A percentile compares a stretch with the other conserved stretches of the same genome.
Conservation (phyloP, 2,797 vertebrate species). For the Takifugu rubripes region DNA sequence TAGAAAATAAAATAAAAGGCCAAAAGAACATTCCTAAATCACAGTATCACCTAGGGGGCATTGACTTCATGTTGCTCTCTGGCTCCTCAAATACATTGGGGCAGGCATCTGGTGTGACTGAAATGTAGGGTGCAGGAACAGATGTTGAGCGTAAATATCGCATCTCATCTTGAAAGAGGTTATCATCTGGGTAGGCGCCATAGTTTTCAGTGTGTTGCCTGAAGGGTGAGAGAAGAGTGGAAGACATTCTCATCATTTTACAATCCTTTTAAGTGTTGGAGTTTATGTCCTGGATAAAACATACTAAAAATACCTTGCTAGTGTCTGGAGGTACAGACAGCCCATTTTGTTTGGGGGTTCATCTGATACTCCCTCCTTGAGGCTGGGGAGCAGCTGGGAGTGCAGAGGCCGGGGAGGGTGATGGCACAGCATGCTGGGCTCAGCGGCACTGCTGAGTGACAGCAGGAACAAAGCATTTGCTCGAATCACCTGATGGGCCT, state of each 20-base stretch:
- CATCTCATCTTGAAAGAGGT: constrained; percentile 99
- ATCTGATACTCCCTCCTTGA: constrained; percentile 96
- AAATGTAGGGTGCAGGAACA: constrained; percentile 96
- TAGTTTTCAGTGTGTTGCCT: constrained; percentile 99
- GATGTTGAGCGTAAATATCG: constrained; percentile 96
- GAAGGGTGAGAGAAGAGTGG: constrained; percentile 5
- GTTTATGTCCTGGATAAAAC: not conserved
- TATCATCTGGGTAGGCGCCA: constrained; percentile 93
- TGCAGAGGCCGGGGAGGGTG: constrained; percentile 90
- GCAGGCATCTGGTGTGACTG: constrained; percentile 96
- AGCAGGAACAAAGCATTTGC: constrained; percentile 95
- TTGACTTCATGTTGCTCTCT: constrained; percentile 98
- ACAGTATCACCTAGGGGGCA: constrained; percentile 92
- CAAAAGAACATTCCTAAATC: not conserved
- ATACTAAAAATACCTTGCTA: constrained; percentile 83
- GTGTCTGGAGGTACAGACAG: constrained; percentile 95
- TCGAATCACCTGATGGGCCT: constrained; percentile 98
- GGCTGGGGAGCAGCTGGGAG: constrained; percentile 90
- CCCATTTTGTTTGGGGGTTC: constrained; percentile 95
- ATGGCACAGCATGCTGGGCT: constrained; percentile 93
- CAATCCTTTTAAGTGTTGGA: too few relatives aligned
- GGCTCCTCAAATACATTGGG: constrained; percentile 98
- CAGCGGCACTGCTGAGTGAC: constrained; percentile 94
- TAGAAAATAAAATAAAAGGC: too few relatives aligned
- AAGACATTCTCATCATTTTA: not conserved